phyloP scores from a whole-genome alignment of 30 jellyfish, hydroid and myxozoan genomes.

The Hydra vulgaris region DNA sequence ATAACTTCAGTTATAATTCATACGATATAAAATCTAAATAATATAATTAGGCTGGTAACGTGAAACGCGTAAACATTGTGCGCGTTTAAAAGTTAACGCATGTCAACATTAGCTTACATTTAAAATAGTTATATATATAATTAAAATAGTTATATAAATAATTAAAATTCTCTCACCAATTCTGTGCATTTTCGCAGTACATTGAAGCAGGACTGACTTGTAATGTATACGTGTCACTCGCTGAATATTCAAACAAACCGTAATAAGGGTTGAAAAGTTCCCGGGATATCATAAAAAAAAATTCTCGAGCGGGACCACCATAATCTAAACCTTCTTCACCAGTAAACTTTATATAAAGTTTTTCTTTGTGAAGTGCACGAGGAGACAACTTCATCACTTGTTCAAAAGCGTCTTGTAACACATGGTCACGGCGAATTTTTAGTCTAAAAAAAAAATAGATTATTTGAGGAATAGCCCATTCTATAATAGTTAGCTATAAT shows the following conservation, averaged over 20 bases:
- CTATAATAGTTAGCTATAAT: background rate
- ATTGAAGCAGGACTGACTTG: constrained; percentile 95
- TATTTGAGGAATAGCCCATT: too few species aligned
- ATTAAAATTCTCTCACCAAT: constrained; percentile 30
- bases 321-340: constrained; percentile 98
- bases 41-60: too few species aligned
- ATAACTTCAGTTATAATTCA: too few species aligned
- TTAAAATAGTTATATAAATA: background rate
- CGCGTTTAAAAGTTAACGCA: too few species aligned
- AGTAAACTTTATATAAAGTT: constrained; percentile 73
- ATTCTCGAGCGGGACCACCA: constrained; percentile 99
- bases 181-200: constrained; percentile 42
- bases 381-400: constrained; percentile 86
- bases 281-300: constrained; percentile 81
- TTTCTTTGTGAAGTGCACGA: constrained; percentile 82
- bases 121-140: background rate
- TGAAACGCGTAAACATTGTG: too few species aligned
- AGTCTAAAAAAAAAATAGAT: constrained; percentile 38
- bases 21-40: too few species aligned
- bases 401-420: constrained; percentile 88
- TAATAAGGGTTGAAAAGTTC: constrained; percentile 90
- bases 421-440: constrained; percentile 91
- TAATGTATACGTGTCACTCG: constrained; percentile 92
- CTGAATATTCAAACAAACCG: constrained; percentile 91
- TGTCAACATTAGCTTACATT: too few species aligned